A percentile compares a stretch with the other conserved stretches of the same genome.
Evolutionary conservation across 2,797 vertebrate species (phyloP).

Genomic region (Falco cherrug): DNA sequence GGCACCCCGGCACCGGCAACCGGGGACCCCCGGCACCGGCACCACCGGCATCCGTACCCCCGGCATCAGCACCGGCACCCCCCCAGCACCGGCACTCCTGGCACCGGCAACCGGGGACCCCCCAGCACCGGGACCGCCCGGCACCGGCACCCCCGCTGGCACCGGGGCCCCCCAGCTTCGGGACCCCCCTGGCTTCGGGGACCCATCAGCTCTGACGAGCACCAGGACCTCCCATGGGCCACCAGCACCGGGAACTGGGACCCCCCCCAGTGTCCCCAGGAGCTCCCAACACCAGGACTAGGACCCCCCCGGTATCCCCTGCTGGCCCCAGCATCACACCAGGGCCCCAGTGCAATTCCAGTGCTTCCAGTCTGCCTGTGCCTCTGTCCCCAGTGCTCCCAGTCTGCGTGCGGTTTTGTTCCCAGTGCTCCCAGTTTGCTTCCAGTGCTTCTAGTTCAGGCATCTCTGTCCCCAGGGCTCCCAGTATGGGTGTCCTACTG

Average conservation of each 20-base stretch:
- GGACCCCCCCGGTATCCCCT: neutral
- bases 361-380: neutral
- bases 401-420: too few relatives aligned
- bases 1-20: neutral
- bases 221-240: neutral
- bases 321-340: neutral
- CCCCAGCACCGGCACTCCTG: too few relatives aligned
- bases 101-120: neutral
- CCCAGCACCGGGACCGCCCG: neutral
- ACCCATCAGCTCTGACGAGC: neutral
- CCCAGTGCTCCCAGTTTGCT: neutral
- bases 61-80: neutral
- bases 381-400: neutral
- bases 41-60: neutral
- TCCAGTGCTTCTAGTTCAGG: neutral
- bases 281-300: too few relatives aligned
- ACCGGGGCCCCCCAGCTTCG: too few relatives aligned
- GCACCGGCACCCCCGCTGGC: neutral
- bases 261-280: neutral
- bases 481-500: neutral
- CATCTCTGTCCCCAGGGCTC: neutral
- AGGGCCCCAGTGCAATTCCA: neutral
- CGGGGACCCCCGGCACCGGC: neutral
- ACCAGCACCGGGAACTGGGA: neutral
- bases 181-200: neutral